These are phyloP conservation scores for Orthonevra nobilis DNA, from an alignment of 2,888 invertebrate genomes.

Conservation along the genomic window DNA sequence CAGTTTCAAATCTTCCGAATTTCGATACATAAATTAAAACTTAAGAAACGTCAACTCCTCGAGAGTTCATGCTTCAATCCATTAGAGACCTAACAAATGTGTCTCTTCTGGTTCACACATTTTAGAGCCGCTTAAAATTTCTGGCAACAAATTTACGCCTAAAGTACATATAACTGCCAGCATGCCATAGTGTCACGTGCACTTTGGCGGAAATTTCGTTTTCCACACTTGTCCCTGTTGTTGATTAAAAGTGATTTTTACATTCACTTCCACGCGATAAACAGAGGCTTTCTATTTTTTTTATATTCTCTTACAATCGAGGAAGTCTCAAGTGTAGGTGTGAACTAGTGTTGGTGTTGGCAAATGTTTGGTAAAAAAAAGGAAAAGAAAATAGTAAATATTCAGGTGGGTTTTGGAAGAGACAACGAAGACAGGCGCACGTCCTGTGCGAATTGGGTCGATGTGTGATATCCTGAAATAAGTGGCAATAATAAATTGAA, in stretches of 20 bases:
- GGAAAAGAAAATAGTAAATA: constrained; percentile 1
- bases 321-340: constrained; percentile 18
- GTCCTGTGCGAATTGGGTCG: constrained; percentile 42
- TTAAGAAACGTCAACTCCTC: too few species aligned
- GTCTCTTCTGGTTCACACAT: neutral
- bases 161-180: constrained; percentile 10
- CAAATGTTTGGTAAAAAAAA: constrained; percentile 24
- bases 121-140: neutral
- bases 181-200: constrained; percentile 51
- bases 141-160: constrained; percentile 1
- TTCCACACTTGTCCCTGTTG: constrained; percentile 27
- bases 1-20: too few species aligned
- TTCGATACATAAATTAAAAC: too few species aligned
- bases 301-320: neutral
- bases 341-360: constrained; percentile 1
- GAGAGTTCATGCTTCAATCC: too few species aligned
- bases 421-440: neutral
- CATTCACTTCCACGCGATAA: constrained; percentile 49
- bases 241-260: constrained; percentile 60
- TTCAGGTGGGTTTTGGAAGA: neutral
- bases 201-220: constrained; percentile 10
- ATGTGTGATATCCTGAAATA: constrained; percentile 59
- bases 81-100: too few species aligned
- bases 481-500: constrained; percentile 42
- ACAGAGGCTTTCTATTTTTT: neutral